A percentile compares a stretch with the other conserved stretches of the same genome.
Evolutionary conservation across 2,113 vertebrate genomes (phyloP).

Genomic region (Taxidea taxus): DNA sequence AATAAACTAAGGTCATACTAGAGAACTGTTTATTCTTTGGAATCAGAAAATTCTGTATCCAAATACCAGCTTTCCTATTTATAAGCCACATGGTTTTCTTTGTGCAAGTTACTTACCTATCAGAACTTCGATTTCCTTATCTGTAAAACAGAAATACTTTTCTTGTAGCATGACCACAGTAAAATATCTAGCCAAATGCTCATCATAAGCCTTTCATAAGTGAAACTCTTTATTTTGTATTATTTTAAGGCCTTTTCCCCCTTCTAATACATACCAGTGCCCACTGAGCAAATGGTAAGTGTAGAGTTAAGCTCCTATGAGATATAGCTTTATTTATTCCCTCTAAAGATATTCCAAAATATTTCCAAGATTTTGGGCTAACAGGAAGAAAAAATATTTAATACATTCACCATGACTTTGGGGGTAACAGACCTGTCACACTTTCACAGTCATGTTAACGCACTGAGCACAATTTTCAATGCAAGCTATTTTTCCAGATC

Average conservation of each 20-base stretch:
- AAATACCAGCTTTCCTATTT: background rate
- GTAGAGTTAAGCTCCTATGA: background rate
- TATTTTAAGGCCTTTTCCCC: background rate
- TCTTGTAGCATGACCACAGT: background rate
- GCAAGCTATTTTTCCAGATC: conserved; percentile 21
- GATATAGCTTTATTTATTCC: background rate
- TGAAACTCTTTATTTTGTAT: background rate
- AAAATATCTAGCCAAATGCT: background rate
- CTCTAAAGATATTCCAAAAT: background rate
- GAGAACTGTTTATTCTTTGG: background rate
- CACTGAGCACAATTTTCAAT: background rate
- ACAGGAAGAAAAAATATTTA: background rate
- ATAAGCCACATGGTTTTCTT: background rate
- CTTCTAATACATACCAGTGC: background rate
- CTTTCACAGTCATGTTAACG: background rate
- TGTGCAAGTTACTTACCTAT: background rate
- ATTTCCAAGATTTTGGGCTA: background rate
- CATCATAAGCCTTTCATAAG: background rate
- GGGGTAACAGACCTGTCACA: background rate
- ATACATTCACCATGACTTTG: background rate
- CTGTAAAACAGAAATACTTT: background rate
- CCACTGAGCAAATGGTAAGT: background rate
- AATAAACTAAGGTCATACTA: background rate
- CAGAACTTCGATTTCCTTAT: background rate
- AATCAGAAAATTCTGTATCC: background rate